These are phyloP conservation scores for Phengaris alcon DNA, from an alignment of 2,888 invertebrate species.

Conservation along the genomic window DNA sequence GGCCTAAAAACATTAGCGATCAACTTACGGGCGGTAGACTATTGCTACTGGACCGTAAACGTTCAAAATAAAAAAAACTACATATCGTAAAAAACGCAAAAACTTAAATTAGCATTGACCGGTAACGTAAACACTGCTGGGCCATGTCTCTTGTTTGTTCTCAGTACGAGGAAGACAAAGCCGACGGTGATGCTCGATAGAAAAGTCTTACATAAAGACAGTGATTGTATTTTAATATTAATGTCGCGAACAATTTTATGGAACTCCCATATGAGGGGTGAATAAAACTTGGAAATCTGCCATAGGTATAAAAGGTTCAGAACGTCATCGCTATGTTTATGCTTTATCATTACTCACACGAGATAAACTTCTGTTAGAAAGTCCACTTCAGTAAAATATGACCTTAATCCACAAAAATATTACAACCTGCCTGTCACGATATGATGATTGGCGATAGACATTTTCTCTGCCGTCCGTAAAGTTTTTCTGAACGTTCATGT, in stretches of 20 bases:
- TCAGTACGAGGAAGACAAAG: too few relatives aligned
- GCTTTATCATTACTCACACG: background rate
- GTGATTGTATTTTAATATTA: background rate
- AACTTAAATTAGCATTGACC: too few relatives aligned
- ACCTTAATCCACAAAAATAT: background rate
- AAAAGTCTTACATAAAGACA: background rate
- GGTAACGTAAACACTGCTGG: too few relatives aligned
- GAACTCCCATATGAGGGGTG: background rate
- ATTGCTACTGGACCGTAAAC: too few relatives aligned
- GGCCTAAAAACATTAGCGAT: too few relatives aligned
- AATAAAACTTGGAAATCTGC: slow-evolving; percentile 15
- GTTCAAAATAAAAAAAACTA: too few relatives aligned
- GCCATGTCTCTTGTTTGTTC: too few relatives aligned
- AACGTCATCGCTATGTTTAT: slow-evolving; percentile 4
- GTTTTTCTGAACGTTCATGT: slow-evolving; percentile 12
- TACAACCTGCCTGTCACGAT: background rate
- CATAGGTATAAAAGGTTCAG: background rate
- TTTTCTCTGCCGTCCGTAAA: background rate
- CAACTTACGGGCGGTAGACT: too few relatives aligned
- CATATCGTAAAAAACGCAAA: too few relatives aligned
- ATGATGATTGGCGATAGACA: background rate
- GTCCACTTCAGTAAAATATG: background rate
- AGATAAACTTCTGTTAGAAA: background rate
- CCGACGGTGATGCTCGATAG: background rate
- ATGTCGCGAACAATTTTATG: background rate